Evolutionary conservation across 2,113 vertebrate species (phyloP), one percentile per base, ranked within the genome.

Genomic region (Coturnix japonica): DNA sequence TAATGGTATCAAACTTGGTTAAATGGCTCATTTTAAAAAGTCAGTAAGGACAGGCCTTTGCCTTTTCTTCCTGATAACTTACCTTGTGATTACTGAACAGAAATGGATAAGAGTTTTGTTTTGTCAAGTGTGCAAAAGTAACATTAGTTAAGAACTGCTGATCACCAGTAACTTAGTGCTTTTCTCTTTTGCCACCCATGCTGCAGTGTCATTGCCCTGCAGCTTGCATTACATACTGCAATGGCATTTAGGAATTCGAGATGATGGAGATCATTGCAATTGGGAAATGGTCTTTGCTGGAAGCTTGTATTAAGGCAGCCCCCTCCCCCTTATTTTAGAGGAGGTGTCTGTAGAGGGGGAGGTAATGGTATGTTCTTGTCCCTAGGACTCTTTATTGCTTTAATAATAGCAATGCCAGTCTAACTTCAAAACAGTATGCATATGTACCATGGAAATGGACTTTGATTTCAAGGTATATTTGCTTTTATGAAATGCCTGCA

Each of bases 321-420:
- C 6, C 31, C 72, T 11, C 30, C 30, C 17, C 54, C 75, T 41
- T 17, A 63, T 51, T 65, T 65, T 7, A 56, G 31, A 37, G 26
- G 26, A 83, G 15, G 2, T 78, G 15, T 59, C 23, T 64, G 5
- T 30, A 31, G 79, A 43, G 33, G 26, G 61, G 61, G 33, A 0
- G 0, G n/a, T 86, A 47, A 41, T 0, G 0, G 47, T 23, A 26
- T 64, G 14, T n/a, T 69, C 79, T 81, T 47, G 4, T n/a, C 81
- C 39, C 39, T 39, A 35, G 44, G 25, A 26, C 9, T 69, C 19
- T 13, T 41, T 53, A 31, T 39, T 72, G 21, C 39, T 88, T 73
- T 77, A 73, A 9, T 43, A 69, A 37, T 53, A 69, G 17, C 23
- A 5, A 17, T 73, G 61, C 17, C 67, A 85, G 26, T 20, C 76